Base-by-base conservation (phyloP, 2,113 vertebrate genomes). In the Donacobius atricapilla region DNA sequence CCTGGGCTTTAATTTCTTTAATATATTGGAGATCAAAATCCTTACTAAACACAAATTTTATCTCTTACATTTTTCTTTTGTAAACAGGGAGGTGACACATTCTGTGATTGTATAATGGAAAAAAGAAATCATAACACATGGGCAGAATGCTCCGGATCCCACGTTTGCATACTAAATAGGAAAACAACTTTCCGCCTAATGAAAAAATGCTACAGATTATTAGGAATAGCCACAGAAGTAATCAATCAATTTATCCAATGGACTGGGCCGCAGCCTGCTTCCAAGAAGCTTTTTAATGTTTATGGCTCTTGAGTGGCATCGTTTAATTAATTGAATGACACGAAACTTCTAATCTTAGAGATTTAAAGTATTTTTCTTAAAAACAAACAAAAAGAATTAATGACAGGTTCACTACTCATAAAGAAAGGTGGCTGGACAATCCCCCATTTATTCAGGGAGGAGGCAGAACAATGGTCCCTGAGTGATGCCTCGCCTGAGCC, bases 171-270 rank as follows among this genome's bases (percentile, higher is more conserved):
- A 95, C 96, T 97, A 94, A 98, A 97, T 89, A 97, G 94, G 70
- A 89, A 83, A 97, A 83, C 93, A 97, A 97, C 95, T 97, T 96
- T 97, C 95, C 94, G 77, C 93, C 93, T 96, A 95, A 97, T 97
- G 96, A 97, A 97, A 97, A 97, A 97, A 78, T 95, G 87, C 94
- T 97, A 80, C 89, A 93, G 96, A 92, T 94, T 96, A 96, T 97
- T 97, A 94, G 91, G 94, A 97, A 88, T 96, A 83, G 94, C 90
- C 96, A 39, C 40, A 82, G 80, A 94, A 91, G 88, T 93, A 97
- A 97, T 97, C 84, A 96, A 93, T 97, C 92, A 96, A 90, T 94
- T 93, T 93, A 69, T 90, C 70, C 70, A 92, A 71, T 47, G 47
- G 68, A 78, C 92, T 75, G 91, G 86, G 79, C 88, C 96, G 91